These are phyloP conservation scores for Deroplatys truncata DNA, from an alignment of 2,888 invertebrate genomes.

Conservation along the genomic window DNA sequence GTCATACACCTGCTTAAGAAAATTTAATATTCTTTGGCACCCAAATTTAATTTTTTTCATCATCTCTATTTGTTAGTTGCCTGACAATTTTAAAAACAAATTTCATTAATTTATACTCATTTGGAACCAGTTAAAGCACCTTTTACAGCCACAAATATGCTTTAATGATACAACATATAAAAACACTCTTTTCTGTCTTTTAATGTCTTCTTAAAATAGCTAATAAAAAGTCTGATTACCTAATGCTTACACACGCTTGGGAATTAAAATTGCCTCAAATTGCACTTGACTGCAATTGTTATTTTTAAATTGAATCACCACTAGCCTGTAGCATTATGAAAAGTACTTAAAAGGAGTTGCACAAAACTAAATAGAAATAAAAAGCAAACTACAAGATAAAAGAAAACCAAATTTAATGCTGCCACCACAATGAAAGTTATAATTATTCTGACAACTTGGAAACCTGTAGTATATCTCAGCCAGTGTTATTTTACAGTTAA, in stretches of 20 bases:
- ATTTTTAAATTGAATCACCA: background rate
- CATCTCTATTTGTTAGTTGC: no score
- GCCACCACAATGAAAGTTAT: background rate
- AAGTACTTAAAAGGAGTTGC: background rate
- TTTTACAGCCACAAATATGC: no score
- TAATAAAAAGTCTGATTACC: no score
- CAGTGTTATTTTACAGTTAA: background rate
- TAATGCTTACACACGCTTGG: background rate
- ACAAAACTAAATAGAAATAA: background rate
- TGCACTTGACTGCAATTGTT: background rate
- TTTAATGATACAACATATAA: no score
- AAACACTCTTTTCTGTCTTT: no score
- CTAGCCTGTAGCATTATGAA: background rate
- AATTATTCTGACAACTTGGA: background rate
- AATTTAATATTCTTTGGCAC: no score
- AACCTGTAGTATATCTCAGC: background rate
- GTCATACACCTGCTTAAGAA: no score
- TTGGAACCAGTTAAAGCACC: no score
- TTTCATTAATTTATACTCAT: no score
- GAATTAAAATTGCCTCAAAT: background rate
- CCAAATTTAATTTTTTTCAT: no score
- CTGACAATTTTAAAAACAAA: no score
- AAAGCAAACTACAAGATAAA: background rate
- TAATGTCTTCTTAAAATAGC: no score
- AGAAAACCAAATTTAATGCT: background rate